Evolutionary conservation across 1,140 invertebrate genomes (phyloP), one percentile per base, ranked within the genome.

Genomic region (Aleiodes sp.): DNA sequence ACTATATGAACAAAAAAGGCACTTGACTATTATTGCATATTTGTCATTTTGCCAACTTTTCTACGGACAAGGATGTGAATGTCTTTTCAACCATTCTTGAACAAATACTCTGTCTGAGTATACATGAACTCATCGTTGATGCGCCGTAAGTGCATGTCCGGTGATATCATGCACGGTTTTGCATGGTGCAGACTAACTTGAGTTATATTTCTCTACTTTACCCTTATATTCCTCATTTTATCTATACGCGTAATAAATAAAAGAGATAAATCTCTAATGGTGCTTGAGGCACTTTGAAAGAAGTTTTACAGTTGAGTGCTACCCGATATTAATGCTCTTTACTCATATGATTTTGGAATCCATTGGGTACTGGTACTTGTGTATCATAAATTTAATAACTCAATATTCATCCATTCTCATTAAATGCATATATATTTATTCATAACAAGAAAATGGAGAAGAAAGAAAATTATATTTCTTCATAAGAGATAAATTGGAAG

Each of bases 61-160:
- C 4, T 35, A 35, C 10, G 10, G 4, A 35, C 10, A 35, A 35
- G 10, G 4, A 35, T 10, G 31, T 35, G 31, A 6, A 35, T 35
- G 10, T 35, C 70, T 73, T 57, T 78, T 74, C 76, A 73, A 76
- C 76, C 75, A 77, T 80, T 81, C 77, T 70, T 69, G 69, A 76
- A 73, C 68, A 75, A 78, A 80, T 78, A 76, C 74, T 77, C 78
- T 78, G 78, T 79, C 73, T 71, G 75, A 81, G 78, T 79, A 80
- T 68, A 16, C 70, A 70, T 46, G 64, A 69, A n/a, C n/a, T 21
- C 37, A 66, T 67, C 46, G 71, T 52, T 64, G 72, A 52, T 52
- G 19, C 4, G 8, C 46, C 46, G 73, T 80, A 80, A 82, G 78
- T 78, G 79, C 73, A 63, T 73, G 46, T 52, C 21, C 26, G 21